A percentile compares a stretch with the other conserved stretches of the same genome.
Conservation (phyloP, 2,113 vertebrate species). For the Centropus unirufus region DNA sequence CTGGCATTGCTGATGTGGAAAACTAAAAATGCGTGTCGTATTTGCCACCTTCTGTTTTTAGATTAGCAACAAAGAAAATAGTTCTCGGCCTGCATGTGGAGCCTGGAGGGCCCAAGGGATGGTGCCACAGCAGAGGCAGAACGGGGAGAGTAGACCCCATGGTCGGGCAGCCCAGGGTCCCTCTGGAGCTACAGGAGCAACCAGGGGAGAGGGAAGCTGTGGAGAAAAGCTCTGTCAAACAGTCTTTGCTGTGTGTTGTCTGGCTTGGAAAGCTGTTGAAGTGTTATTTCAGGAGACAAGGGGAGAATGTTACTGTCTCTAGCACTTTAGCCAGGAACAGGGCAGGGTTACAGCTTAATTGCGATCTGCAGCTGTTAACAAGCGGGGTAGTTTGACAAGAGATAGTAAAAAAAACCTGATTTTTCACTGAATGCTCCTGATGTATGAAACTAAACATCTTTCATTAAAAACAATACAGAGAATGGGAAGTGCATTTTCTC, state of each 20-base stretch:
- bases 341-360: neutral
- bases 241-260: neutral
- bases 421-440: neutral
- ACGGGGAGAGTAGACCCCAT: neutral
- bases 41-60: neutral
- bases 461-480: neutral
- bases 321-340: neutral
- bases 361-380: neutral
- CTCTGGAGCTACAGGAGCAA: neutral
- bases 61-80: neutral
- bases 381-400: neutral
- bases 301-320: neutral
- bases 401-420: neutral
- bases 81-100: neutral
- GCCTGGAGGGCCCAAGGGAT: neutral
- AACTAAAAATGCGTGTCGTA: neutral
- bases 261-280: neutral
- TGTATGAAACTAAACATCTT: neutral
- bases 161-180: fast-evolving
- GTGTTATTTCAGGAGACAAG: neutral
- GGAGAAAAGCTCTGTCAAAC: neutral
- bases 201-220: neutral
- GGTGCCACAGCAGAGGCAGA: neutral
- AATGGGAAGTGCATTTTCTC: neutral
- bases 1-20: neutral